Conservation (phyloP, 2,113 vertebrate genomes). For the Triplophysa dalaica region DNA sequence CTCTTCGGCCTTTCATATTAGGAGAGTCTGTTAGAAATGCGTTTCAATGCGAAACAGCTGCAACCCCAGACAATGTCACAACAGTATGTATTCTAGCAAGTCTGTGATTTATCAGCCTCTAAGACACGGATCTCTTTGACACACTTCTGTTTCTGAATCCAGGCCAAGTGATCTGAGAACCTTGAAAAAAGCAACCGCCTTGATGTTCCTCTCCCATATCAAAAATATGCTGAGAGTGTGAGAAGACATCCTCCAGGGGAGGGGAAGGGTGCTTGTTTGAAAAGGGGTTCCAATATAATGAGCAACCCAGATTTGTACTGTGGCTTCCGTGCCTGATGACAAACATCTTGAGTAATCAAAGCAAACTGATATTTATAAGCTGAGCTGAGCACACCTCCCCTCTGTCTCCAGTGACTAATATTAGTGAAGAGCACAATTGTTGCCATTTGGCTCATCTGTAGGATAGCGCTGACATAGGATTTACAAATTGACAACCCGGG, state of each 20-base stretch:
- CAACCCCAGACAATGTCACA: slow-evolving; percentile 37
- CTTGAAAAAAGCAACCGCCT: slow-evolving; percentile 53
- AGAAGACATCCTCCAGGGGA: slow-evolving; percentile 24
- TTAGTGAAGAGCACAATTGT: slow-evolving; percentile 44
- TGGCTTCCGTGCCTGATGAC: slow-evolving; percentile 16
- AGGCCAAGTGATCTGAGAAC: slow-evolving; percentile 52
- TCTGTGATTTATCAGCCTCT: slow-evolving; percentile 48
- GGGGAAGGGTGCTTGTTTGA: slow-evolving; percentile 14
- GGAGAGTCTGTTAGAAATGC: slow-evolving; percentile 2
- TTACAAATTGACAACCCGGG: slow-evolving; percentile 44
- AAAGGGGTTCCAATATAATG: slow-evolving; percentile 45
- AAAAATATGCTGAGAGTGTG: slow-evolving; percentile 46
- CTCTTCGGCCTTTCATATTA: slow-evolving; percentile 28
- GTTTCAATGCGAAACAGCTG: slow-evolving; percentile 35
- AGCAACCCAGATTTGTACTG: slow-evolving; percentile 44
- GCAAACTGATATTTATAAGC: slow-evolving; percentile 40
- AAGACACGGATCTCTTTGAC: slow-evolving; percentile 48
- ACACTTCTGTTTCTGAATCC: slow-evolving; percentile 51
- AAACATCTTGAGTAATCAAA: slow-evolving; percentile 28
- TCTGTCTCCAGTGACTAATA: slow-evolving; percentile 42
- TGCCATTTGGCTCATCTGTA: slow-evolving; percentile 39
- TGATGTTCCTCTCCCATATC: slow-evolving; percentile 46
- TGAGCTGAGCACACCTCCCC: slow-evolving; percentile 34
- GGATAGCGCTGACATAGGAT: slow-evolving; percentile 35
- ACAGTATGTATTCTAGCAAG: slow-evolving; percentile 43